Percentiles rank a stretch among this genome's conserved stretches.
These are phyloP conservation scores for Sarcophaga carnaria DNA, from an alignment of 2,888 invertebrate genomes.

Conservation along the genomic window DNA sequence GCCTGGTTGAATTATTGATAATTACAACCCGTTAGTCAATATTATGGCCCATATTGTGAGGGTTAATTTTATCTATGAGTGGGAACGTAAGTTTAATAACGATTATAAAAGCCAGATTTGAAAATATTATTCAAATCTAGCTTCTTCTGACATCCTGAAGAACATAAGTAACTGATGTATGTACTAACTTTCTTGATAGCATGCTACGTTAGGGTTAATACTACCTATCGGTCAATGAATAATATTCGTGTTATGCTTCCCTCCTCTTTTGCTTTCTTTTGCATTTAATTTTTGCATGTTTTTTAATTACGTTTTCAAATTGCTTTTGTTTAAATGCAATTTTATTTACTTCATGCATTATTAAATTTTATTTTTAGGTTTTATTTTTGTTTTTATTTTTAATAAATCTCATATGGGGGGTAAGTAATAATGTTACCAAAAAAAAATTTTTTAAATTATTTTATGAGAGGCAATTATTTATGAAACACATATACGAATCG, in stretches of 20 bases:
- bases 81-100: too few relatives aligned
- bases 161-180: too few relatives aligned
- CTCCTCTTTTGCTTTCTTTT: slow-evolving; percentile 17
- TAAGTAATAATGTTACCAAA: too few relatives aligned
- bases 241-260: slow-evolving; percentile 43
- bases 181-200: too few relatives aligned
- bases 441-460: not conserved
- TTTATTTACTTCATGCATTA: slow-evolving; percentile 49
- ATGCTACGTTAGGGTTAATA: slow-evolving; percentile 10
- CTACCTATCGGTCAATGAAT: slow-evolving; percentile 1
- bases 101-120: too few relatives aligned
- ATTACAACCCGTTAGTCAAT: too few relatives aligned
- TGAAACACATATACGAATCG: not conserved
- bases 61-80: too few relatives aligned
- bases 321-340: slow-evolving; percentile 18
- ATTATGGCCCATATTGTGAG: too few relatives aligned
- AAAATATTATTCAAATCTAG: too few relatives aligned
- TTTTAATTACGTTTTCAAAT: slow-evolving; percentile 1
- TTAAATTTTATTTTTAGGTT: slow-evolving; percentile 27
- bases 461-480: slow-evolving; percentile 34
- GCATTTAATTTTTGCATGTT: not conserved
- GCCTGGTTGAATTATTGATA: too few relatives aligned
- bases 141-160: too few relatives aligned
- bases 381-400: not conserved
- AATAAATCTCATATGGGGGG: not conserved